phyloP scores from a whole-genome alignment of 2,888 invertebrate species.

The Erannis defoliaria region DNA sequence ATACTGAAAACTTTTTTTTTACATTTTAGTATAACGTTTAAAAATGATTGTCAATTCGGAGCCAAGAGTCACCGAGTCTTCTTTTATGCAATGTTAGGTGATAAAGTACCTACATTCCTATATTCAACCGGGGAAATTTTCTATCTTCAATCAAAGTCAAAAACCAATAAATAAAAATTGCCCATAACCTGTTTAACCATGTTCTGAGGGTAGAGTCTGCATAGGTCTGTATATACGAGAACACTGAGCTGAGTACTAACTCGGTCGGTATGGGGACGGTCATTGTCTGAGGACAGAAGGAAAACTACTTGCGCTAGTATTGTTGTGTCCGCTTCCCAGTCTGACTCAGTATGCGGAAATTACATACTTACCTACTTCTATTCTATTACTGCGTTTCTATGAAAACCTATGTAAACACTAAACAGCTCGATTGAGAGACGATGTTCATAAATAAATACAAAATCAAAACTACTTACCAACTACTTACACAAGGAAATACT shows the following conservation, averaged over 20 bases:
- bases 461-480: not conserved
- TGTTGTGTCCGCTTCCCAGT: constrained; percentile 22
- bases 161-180: too few species aligned
- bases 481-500: constrained; percentile 5
- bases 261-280: constrained; percentile 16
- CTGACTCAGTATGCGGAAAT: constrained; percentile 26
- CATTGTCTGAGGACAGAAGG: constrained; percentile 32
- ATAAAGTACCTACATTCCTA: not conserved
- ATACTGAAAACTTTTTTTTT: not conserved
- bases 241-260: not conserved
- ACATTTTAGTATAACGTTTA: too few species aligned
- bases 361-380: too few species aligned
- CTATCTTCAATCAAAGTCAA: too few species aligned
- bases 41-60: too few species aligned
- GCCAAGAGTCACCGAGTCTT: too few species aligned
- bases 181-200: too few species aligned
- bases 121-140: too few species aligned
- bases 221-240: too few species aligned
- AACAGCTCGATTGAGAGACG: not conserved
- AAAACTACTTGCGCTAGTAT: constrained; percentile 25
- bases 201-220: too few species aligned
- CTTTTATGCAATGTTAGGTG: too few species aligned
- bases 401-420: constrained; percentile 6
- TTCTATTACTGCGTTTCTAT: constrained; percentile 12
- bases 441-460: not conserved